Evolutionary conservation across 1,140 invertebrate species (phyloP), one percentile per base, ranked within the genome.

Genomic region (Pseudomyrmex cubaensis): DNA sequence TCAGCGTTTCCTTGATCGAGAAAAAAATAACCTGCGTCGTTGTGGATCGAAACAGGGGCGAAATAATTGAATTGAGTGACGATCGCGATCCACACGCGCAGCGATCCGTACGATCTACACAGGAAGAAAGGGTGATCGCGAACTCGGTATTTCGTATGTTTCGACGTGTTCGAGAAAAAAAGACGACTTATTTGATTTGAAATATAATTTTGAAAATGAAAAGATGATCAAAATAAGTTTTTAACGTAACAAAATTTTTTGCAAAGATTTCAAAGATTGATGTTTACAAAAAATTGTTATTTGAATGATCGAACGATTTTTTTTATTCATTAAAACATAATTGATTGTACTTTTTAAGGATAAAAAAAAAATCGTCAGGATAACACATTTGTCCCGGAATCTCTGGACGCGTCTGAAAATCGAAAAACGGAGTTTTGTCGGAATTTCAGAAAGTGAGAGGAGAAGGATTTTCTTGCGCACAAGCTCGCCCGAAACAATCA

Each of bases 401-500:
- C 69, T 15, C 9, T 48, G 35, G 50, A 46, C 54, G 76, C 76
- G 76, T 67, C 5, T 1, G 35, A 85, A 69, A 56, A 67, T 74
- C 67, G 59, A 73, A 20, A 50, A 57, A 22, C 56, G n/a, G 57
- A 48, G 72, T 70, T 69, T 63, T 64, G 72, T 46, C 46, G n/a
- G 13, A 35, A 35, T 35, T 61, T 54, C 64, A 74, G 46, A 62
- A 77, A 35, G 35, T 35, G 67, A 54, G 50, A 84, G 57, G 69
- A 74, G 70, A 20, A 54, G 44, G n/a, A 72, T 54, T 88, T 69
- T 89, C 73, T 85, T 83, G 86, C 89, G 89, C 90, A 92, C 87
- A 90, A 91, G 86, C 85, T 92, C 88, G 85, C 86, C 83, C 87
- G 85, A 88, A 91, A 92, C 90, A 93, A 92, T 92, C 91, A 84